These are phyloP conservation scores for Acrossocheilus wenchowensis DNA, from an alignment of 2,797 vertebrate species.

Conservation along the genomic window DNA sequence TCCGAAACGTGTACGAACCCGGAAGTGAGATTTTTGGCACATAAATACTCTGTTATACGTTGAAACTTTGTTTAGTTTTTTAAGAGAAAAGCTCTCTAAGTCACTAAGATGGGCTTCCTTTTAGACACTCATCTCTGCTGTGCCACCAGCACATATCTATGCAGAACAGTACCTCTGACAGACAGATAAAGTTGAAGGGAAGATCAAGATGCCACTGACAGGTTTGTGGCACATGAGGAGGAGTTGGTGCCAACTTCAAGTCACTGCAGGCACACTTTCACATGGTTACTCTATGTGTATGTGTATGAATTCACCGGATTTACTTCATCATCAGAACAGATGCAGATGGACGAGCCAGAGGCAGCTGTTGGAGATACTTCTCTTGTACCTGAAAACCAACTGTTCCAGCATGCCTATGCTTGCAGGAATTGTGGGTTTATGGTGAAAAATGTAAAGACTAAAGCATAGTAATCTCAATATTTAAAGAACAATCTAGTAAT, in stretches of 20 bases:
- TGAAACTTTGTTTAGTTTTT: too few relatives aligned
- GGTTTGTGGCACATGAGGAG: neutral
- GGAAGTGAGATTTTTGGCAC: too few relatives aligned
- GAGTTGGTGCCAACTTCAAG: neutral
- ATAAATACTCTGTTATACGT: too few relatives aligned
- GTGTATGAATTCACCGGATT: neutral
- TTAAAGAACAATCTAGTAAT: neutral
- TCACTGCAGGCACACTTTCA: neutral
- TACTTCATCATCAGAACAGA: conserved; percentile 11
- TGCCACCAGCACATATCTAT: neutral
- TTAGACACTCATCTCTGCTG: neutral
- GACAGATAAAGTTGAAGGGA: neutral
- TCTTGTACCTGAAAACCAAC: neutral
- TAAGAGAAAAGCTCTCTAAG: neutral
- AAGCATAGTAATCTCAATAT: neutral
- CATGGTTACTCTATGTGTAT: neutral
- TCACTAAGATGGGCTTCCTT: neutral
- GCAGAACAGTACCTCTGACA: neutral
- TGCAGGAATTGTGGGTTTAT: neutral
- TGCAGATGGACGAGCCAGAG: neutral
- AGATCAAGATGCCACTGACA: neutral
- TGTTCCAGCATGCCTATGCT: neutral
- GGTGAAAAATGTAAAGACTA: neutral
- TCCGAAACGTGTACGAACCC: too few relatives aligned
- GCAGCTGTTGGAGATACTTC: neutral